Base-by-base conservation (phyloP, 2,113 vertebrate species). In the Gasterosteus aculeatus region DNA sequence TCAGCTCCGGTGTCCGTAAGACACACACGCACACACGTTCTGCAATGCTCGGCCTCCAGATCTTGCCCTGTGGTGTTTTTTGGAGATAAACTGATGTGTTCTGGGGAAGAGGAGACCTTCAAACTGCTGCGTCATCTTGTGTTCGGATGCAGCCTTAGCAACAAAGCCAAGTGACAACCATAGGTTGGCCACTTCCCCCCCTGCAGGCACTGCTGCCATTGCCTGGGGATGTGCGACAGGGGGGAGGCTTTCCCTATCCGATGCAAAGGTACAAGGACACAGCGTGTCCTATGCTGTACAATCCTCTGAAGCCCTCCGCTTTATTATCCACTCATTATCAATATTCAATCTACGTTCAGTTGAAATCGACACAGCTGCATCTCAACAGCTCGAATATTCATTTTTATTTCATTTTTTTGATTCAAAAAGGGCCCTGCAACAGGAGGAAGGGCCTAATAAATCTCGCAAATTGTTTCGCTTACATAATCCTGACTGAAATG, bases 81-180 rank as follows among this genome's bases (percentile, higher is more conserved):
- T 70, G 66, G 54, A 80, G 70, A 77, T 78, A 69, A 78, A 74
- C 72, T 38, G 56, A 72, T 77, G 68, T 41, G 61, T 54, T 78
- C 7, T 33, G 66, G 57, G 47, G 26, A 49, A 57, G 42, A 73
- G 33, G 44, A 78, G 26, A 58, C 75, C 79, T 78, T 80, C 72
- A 79, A 82, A 84, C 51, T 71, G 75, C 77, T 64, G 38, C 73
- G 79, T 87, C 73, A 85, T 80, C 69, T 53, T 77, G 47, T 57
- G 66, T 72, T 81, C 18, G 56, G 65, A 66, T 77, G 10, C 51
- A 18, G 16, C n/a, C 33, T 0, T 9, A 63, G 41, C 8, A 29
- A 47, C 42, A 51, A 29, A 64, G 64, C 57, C 41, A 11, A 49
- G 47, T 60, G 26, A 63, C 42, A 65, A 29, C 10, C 51, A 41